Conservation (phyloP, 2,888 invertebrate species). For the Piscicola geometra region DNA sequence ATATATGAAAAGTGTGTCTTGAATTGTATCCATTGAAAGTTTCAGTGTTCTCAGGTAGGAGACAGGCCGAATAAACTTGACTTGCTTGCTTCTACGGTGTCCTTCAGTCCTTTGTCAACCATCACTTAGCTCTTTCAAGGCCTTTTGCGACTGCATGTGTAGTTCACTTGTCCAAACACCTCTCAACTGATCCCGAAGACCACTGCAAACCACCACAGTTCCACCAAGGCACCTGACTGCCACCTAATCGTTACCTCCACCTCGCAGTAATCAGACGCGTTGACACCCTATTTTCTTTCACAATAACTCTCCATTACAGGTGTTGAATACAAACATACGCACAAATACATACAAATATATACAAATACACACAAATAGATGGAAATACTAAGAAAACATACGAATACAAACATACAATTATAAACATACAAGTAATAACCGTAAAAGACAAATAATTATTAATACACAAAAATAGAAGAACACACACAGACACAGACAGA, state of each 20-base stretch:
- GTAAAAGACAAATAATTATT: background rate
- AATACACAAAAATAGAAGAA: background rate
- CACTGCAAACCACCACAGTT: slow-evolving; percentile 3
- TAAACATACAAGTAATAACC: background rate
- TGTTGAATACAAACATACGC: slow-evolving; percentile 1
- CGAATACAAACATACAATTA: background rate
- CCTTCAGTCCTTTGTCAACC: too few species aligned
- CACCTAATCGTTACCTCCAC: background rate
- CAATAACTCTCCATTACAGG: background rate
- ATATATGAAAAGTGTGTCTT: too few species aligned
- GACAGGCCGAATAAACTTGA: too few species aligned
- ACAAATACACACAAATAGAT: slow-evolving; percentile 6
- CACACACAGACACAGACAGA: slow-evolving; percentile 6
- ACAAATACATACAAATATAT: slow-evolving; percentile 25
- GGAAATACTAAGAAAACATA: background rate
- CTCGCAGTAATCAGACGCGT: background rate
- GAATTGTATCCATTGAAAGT: too few species aligned
- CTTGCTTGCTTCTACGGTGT: too few species aligned
- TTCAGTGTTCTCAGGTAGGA: too few species aligned
- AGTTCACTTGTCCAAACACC: too few species aligned
- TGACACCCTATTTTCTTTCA: background rate
- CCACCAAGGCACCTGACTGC: background rate
- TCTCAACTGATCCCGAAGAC: too few species aligned
- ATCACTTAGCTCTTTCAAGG: too few species aligned
- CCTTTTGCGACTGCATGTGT: too few species aligned